Evolutionary conservation across 2,888 invertebrate genomes (phyloP).

Genomic region (Cosmorhoe ocellata): DNA sequence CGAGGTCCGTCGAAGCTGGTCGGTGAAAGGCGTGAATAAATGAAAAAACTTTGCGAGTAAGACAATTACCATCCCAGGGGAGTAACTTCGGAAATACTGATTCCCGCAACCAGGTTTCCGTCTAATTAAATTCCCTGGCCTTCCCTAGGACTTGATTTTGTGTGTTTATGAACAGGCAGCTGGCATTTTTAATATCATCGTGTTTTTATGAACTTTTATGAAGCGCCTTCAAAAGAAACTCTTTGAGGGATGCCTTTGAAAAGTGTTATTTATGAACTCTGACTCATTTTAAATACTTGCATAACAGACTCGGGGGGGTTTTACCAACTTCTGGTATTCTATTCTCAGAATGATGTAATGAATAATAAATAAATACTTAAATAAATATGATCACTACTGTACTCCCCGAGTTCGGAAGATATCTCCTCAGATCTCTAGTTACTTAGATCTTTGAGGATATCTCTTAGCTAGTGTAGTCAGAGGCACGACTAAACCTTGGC

Average conservation of each 20-base stretch:
- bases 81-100: slow-evolving; percentile 7
- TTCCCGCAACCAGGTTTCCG: slow-evolving; percentile 1
- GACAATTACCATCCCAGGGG: slow-evolving; percentile 12
- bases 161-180: slow-evolving; percentile 7
- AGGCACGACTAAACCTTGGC: too few species aligned
- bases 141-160: not conserved
- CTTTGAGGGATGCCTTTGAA: not conserved
- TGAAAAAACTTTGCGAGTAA: slow-evolving; percentile 19
- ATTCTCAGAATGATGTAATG: too few species aligned
- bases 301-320: too few species aligned
- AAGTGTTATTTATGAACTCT: not conserved
- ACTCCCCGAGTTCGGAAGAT: too few species aligned
- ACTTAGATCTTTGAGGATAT: too few species aligned
- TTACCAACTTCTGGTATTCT: too few species aligned
- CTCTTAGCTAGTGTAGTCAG: too few species aligned
- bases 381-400: too few species aligned
- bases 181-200: slow-evolving; percentile 4
- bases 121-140: slow-evolving; percentile 13
- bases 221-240: not conserved
- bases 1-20: not conserved
- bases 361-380: too few species aligned
- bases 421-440: too few species aligned
- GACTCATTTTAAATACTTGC: too few species aligned
- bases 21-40: slow-evolving; percentile 10
- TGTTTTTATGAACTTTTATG: slow-evolving; percentile 1